Base-by-base conservation (phyloP, 64 coral and sea anemone species). In the Montipora sp. region DNA sequence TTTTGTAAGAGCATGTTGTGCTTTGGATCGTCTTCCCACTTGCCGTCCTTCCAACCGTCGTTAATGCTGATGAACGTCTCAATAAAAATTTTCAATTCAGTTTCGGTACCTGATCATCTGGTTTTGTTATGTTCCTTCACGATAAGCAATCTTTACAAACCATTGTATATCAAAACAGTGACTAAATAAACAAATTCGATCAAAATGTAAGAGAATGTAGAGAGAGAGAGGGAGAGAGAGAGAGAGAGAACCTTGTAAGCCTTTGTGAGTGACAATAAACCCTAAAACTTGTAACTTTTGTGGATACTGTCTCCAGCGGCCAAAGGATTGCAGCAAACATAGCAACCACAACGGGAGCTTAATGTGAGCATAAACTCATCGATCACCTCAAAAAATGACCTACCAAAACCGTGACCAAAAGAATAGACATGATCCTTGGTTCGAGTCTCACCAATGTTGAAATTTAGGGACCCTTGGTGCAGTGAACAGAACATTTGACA, bases 1-100 rank as follows among this genome's bases (percentile, higher is more conserved):
- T 75, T 89, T 79, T 89, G 58, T 89, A 89, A 8, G 87, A 79
- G 9, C 87, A 89, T 89, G 13, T 89, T 77, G 61, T 87, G 84
- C 23, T 7, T 47, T 5, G 8, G 84, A 16, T 87, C 66, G 9
- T 71, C 84, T 44, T 87, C 84, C 84, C 84, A 87, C 7, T 73
- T 87, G 5, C 84, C 84, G 24, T 67, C 63, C 14, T 71, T 45
- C 63, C 84, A 87, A 44, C 63, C 65, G 3, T 87, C 84, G 63
- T 47, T 27, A 73, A 69, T 9, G 19, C 46, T n/a, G 46, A 73
- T 67, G 49, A 87, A 44, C 24, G 18, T 67, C 18, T 73, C 47
- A 4, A 87, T 50, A 87, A 87, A 87, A 48, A 48, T 87, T 67
- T 48, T 75, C 83, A 70, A 66, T 66, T 66, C 61, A 66, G 61